Evolutionary conservation across 2,113 vertebrate species (phyloP).

Genomic region (Saccopteryx leptura): DNA sequence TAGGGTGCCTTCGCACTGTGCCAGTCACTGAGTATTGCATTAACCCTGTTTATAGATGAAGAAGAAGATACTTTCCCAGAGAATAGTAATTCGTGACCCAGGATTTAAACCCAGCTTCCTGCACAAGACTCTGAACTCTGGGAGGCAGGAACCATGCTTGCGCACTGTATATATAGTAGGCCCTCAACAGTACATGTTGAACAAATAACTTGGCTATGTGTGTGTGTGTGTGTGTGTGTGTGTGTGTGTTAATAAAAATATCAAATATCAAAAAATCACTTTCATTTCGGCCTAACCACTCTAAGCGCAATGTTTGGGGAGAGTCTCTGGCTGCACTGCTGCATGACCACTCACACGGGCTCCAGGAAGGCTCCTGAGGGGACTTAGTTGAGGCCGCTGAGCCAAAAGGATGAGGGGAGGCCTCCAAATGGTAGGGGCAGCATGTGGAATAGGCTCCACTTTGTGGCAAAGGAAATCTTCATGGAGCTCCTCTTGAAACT

Average conservation of each 20-base stretch:
- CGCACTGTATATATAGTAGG: neutral
- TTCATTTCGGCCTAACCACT: constrained; percentile 90
- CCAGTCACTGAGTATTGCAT: neutral
- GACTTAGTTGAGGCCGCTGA: constrained; percentile 77
- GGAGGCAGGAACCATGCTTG: neutral
- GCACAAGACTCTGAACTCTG: neutral
- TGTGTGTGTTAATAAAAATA: neutral
- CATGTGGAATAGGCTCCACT: constrained; percentile 85
- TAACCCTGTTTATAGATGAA: neutral
- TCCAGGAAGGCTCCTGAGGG: constrained; percentile 64
- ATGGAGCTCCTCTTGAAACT: constrained; percentile 87
- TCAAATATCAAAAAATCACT: constrained; percentile 59
- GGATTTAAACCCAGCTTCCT: constrained; percentile 11
- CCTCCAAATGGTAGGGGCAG: neutral
- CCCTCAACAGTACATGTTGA: neutral
- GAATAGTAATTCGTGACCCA: neutral
- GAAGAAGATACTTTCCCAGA: neutral
- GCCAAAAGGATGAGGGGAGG: neutral
- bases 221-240: too few relatives aligned
- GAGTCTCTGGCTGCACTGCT: constrained; percentile 98
- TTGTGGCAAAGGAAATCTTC: constrained; percentile 98
- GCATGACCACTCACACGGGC: constrained; percentile 68
- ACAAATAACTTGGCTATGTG: neutral
- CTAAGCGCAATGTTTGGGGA: constrained; percentile 95
- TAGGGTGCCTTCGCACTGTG: neutral